phyloP scores from a whole-genome alignment of 2,797 vertebrate genomes.

The Sebastes itinus region DNA sequence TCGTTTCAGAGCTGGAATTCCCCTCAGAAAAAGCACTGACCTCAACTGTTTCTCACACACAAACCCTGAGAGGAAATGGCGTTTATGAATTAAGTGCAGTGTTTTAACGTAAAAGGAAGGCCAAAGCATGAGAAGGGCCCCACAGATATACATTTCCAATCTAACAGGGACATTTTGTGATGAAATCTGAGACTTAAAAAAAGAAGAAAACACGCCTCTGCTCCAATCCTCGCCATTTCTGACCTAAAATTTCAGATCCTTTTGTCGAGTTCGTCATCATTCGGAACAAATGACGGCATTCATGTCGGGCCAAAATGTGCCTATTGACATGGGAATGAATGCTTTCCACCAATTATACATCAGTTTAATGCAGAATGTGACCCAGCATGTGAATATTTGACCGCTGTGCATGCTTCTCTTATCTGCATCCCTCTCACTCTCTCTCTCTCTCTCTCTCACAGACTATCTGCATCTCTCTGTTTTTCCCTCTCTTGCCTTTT shows the following conservation, averaged over 20 bases:
- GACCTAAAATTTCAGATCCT: conserved; percentile 50
- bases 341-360: conserved; percentile 77
- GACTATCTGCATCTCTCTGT: conserved; percentile 46
- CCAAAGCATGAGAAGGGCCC: neutral
- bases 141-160: neutral
- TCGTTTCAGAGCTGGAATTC: conserved; percentile 60
- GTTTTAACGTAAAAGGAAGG: conserved; percentile 14
- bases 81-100: conserved; percentile 35
- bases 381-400: conserved; percentile 81
- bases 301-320: conserved; percentile 61
- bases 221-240: conserved; percentile 23
- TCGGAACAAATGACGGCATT: conserved; percentile 72
- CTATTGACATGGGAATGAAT: conserved; percentile 74
- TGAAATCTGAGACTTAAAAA: conserved; percentile 5
- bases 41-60: conserved; percentile 20
- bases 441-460: conserved; percentile 29
- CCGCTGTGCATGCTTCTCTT: conserved; percentile 72
- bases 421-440: conserved; percentile 68
- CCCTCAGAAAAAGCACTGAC: conserved; percentile 44
- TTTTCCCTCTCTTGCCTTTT: conserved; percentile 39
- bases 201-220: conserved; percentile 20
- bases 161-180: neutral
- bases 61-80: conserved; percentile 36
- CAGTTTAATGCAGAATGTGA: conserved; percentile 81
- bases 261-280: conserved; percentile 62